Conservation (phyloP, 2,113 vertebrate genomes). For the Pseudopodoces humilis region DNA sequence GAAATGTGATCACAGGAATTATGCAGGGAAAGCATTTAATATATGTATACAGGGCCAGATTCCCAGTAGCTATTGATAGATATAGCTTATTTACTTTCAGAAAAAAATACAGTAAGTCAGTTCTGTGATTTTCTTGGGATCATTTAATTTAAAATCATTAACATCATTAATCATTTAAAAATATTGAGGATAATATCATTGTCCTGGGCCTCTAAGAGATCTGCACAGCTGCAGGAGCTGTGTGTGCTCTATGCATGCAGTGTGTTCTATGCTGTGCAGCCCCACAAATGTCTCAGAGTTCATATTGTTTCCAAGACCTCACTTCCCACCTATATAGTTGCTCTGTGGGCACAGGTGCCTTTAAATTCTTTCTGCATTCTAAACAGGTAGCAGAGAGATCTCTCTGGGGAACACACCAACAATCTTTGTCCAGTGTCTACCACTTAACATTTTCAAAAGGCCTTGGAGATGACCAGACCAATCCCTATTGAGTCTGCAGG, state of each 20-base stretch:
- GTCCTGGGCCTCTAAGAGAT: background rate
- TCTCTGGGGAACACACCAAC: background rate
- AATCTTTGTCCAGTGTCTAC: background rate
- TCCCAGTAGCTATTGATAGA: background rate
- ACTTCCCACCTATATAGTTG: background rate
- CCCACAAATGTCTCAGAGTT: background rate
- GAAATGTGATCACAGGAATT: conserved; percentile 10
- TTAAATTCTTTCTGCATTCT: background rate
- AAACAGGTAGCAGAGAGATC: background rate
- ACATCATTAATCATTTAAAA: no score
- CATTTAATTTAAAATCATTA: background rate
- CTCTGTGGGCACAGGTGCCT: background rate
- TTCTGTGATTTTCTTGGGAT: background rate
- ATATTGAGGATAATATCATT: background rate
- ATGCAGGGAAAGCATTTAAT: background rate
- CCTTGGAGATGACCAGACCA: background rate
- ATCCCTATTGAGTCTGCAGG: background rate
- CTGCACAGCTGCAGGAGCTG: background rate
- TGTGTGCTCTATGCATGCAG: background rate
- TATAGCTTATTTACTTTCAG: background rate
- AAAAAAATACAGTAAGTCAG: background rate
- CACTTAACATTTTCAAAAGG: background rate
- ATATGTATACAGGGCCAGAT: background rate
- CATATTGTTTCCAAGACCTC: background rate
- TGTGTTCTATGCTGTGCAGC: background rate